Percentiles rank a stretch among this genome's conserved stretches.
Evolutionary conservation across 2,888 invertebrate genomes (phyloP).

Genomic region (Leptinotarsa rubiginosa): DNA sequence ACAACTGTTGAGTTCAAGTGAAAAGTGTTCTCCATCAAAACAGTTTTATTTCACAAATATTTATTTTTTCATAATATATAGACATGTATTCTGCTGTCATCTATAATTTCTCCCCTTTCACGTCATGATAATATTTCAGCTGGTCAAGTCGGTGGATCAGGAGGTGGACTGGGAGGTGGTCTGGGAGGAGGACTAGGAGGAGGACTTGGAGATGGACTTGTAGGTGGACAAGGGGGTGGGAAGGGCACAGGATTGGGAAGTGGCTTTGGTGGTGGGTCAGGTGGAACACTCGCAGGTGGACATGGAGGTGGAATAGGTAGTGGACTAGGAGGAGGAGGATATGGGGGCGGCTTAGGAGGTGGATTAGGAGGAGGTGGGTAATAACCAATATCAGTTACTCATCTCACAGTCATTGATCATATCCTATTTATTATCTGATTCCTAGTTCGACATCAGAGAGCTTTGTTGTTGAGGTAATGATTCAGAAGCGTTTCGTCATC

Average conservation of each 20-base stretch:
- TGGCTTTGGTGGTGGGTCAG: not conserved
- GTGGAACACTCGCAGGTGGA: not conserved
- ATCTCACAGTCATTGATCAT: too few species aligned
- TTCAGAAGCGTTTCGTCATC: too few species aligned
- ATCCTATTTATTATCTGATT: too few species aligned
- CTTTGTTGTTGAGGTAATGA: too few species aligned
- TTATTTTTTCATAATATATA: too few species aligned
- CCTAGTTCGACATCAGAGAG: too few species aligned
- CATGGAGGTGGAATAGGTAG: not conserved
- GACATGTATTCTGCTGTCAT: too few species aligned
- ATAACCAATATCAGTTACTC: too few species aligned
- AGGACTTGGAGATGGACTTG: not conserved
- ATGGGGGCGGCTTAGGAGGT: slow-evolving; percentile 1
- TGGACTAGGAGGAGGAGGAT: slow-evolving; percentile 7
- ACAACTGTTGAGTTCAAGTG: too few species aligned
- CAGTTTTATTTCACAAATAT: too few species aligned
- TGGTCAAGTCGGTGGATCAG: not conserved
- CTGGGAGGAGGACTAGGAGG: not conserved
- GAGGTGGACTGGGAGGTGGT: slow-evolving; percentile 1
- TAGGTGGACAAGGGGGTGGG: not conserved
- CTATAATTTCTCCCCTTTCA: not conserved
- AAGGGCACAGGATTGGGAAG: not conserved
- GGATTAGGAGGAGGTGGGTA: slow-evolving; percentile 8
- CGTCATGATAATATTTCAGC: not conserved
- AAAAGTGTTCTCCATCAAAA: too few species aligned